A percentile compares a stretch with the other conserved stretches of the same genome.
phyloP scores from a whole-genome alignment of 2,797 vertebrate species.

The Graptemys geographica region DNA sequence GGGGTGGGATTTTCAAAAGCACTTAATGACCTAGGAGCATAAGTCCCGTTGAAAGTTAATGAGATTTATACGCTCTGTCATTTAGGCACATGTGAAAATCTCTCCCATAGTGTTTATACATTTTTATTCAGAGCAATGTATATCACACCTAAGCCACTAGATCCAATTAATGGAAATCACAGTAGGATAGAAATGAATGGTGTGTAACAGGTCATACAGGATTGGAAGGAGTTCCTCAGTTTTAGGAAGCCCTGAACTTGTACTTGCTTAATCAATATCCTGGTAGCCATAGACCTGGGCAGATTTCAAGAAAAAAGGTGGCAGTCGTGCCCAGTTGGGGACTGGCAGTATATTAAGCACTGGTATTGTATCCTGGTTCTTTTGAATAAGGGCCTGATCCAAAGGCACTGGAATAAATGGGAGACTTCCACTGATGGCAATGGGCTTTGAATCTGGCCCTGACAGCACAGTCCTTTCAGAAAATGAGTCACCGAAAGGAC shows the following conservation, averaged over 20 bases:
- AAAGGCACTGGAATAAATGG: neutral
- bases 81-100: neutral
- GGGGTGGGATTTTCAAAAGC: neutral
- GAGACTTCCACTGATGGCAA: neutral
- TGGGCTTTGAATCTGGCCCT: neutral
- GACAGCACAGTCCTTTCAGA: neutral
- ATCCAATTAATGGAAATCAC: neutral
- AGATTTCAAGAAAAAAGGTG: neutral
- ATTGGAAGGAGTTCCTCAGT: neutral
- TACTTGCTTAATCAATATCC: neutral
- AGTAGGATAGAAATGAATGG: neutral
- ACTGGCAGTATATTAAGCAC: neutral
- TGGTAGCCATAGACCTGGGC: neutral
- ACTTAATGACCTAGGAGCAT: neutral
- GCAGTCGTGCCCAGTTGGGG: neutral
- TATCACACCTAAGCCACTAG: neutral
- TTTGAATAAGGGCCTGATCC: neutral
- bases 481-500: neutral
- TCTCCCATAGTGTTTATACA: neutral
- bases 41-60: neutral
- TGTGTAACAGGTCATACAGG: neutral
- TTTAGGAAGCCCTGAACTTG: neutral
- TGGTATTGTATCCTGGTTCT: neutral
- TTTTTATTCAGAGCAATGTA: neutral
- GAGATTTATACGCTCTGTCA: neutral